A percentile compares a stretch with the other conserved stretches of the same genome.
Conservation (phyloP, 2,797 vertebrate species). For the Eptatretus atami region DNA sequence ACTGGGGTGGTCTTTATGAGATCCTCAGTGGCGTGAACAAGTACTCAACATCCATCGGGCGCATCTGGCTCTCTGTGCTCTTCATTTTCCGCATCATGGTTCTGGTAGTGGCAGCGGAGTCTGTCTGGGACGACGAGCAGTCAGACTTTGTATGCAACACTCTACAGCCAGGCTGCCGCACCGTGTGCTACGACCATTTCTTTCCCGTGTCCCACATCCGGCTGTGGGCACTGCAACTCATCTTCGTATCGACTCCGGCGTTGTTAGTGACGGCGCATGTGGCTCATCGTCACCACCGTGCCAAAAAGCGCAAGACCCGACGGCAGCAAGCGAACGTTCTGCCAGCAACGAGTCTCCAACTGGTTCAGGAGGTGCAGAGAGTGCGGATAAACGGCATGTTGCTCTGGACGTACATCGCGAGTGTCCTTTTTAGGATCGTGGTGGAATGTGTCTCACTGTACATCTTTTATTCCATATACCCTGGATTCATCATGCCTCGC, state of each 20-base stretch:
- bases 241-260: conserved; percentile 21
- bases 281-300: conserved; percentile 15
- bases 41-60: conserved; percentile 24
- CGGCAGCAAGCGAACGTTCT: background rate
- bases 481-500: conserved; percentile 20
- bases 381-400: conserved; percentile 16
- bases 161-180: conserved; percentile 22
- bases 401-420: conserved; percentile 23
- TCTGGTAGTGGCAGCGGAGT: conserved; percentile 22
- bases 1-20: conserved; percentile 17
- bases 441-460: conserved; percentile 24
- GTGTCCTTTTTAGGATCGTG: conserved; percentile 18
- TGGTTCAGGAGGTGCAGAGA: conserved; percentile 8
- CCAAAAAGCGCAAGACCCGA: conserved; percentile 14
- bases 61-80: conserved; percentile 23
- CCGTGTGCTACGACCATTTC: conserved; percentile 26
- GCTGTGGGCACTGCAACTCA: conserved; percentile 24
- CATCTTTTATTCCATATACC: conserved; percentile 18
- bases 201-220: conserved; percentile 26
- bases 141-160: conserved; percentile 26
- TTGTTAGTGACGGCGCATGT: conserved; percentile 20
- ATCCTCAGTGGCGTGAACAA: conserved; percentile 19
- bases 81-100: conserved; percentile 24
- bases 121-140: conserved; percentile 27
- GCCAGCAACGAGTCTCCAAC: no score